Percentiles rank a stretch among this genome's conserved stretches.
These are phyloP conservation scores for Campoletis raptor DNA, from an alignment of 2,888 invertebrate species.

Conservation along the genomic window DNA sequence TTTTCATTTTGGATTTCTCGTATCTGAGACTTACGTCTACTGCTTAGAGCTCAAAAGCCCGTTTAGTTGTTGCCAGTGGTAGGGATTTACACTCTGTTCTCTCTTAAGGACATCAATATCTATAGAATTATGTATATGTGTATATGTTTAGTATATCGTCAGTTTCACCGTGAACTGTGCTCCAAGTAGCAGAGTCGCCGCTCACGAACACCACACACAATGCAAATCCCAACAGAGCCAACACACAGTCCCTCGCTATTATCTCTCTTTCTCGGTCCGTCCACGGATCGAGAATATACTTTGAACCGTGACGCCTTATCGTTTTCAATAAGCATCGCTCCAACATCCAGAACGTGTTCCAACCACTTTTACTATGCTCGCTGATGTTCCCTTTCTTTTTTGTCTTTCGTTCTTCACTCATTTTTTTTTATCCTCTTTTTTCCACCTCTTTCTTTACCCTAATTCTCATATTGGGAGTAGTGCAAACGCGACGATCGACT, in stretches of 20 bases:
- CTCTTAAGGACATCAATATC: conserved; percentile 1
- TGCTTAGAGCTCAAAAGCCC: conserved; percentile 25
- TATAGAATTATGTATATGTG: not conserved
- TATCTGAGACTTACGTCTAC: conserved; percentile 11
- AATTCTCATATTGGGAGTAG: not conserved
- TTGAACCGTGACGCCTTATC: conserved; percentile 69
- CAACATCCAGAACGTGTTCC: conserved; percentile 50
- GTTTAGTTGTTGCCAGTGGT: not conserved
- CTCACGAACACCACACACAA: not conserved
- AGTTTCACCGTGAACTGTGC: conserved; percentile 43
- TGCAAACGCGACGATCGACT: not conserved
- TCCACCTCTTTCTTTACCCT: conserved; percentile 8
- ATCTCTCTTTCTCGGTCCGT: conserved; percentile 55
- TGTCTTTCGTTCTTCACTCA: not conserved
- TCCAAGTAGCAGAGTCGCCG: conserved; percentile 36
- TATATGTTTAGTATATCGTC: conserved; percentile 37
- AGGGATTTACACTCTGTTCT: conserved; percentile 20
- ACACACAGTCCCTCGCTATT: conserved; percentile 52
- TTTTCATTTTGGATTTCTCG: not conserved
- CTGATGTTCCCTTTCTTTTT: not conserved
- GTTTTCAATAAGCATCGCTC: conserved; percentile 66
- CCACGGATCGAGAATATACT: conserved; percentile 62
- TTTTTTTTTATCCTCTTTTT: not conserved
- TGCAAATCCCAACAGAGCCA: conserved; percentile 28
- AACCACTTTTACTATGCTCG: conserved; percentile 21